Conservation (phyloP, 2,888 invertebrate species). For the Coronaproctus castanopsis region DNA sequence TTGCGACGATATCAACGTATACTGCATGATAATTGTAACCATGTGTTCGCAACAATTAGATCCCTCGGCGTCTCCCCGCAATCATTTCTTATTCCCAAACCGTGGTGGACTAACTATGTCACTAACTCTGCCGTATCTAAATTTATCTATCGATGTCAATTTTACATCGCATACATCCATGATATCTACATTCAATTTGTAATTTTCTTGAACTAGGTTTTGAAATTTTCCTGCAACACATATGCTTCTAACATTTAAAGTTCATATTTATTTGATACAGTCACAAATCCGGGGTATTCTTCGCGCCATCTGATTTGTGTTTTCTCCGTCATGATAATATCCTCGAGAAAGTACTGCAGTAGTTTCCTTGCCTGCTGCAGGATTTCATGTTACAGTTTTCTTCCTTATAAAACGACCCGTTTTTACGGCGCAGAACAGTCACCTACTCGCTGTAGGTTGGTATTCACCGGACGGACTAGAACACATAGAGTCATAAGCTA, state of each 20-base stretch:
- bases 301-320: background rate
- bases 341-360: too few species aligned
- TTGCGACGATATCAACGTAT: background rate
- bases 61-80: background rate
- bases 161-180: too few species aligned
- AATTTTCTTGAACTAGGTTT: constrained; percentile 11
- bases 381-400: too few species aligned
- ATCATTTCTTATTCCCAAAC: background rate
- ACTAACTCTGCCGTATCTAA: background rate
- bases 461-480: too few species aligned
- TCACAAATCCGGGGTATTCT: background rate
- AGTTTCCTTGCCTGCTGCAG: too few species aligned
- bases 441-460: too few species aligned
- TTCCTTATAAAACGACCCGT: too few species aligned
- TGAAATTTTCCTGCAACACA: constrained; percentile 9
- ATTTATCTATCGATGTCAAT: background rate
- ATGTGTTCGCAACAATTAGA: background rate
- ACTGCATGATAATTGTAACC: background rate
- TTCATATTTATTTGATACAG: constrained; percentile 1
- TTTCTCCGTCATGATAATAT: background rate
- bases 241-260: constrained; percentile 8
- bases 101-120: background rate
- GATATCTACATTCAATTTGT: constrained; percentile 7
- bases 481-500: too few species aligned
- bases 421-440: too few species aligned